Conservation (phyloP, 2,113 vertebrate genomes). For the Halichoeres trimaculatus region DNA sequence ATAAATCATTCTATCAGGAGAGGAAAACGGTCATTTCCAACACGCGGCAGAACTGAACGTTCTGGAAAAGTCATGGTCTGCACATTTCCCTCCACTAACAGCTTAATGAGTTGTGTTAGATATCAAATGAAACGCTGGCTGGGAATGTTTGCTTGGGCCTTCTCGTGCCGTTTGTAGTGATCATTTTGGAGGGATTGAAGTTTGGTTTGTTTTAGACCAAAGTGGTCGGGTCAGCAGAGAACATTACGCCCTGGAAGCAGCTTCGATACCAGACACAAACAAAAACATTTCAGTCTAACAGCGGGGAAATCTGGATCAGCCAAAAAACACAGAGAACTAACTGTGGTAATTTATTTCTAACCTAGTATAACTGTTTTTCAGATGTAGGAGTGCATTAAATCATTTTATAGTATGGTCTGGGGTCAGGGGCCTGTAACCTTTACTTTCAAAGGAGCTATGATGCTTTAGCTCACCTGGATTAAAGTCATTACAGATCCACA, state of each 20-base stretch:
- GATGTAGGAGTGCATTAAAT: no score
- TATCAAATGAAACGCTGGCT: conserved; percentile 52
- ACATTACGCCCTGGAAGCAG: conserved; percentile 35
- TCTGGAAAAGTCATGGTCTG: conserved; percentile 28
- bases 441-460: no score
- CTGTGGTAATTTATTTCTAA: conserved; percentile 36
- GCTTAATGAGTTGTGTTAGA: conserved; percentile 52
- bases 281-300: conserved; percentile 58
- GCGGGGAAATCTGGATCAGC: conserved; percentile 48
- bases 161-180: conserved; percentile 40
- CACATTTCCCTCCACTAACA: conserved; percentile 61
- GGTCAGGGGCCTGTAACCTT: no score
- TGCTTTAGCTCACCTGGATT: no score
- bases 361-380: conserved; percentile 10
- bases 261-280: conserved; percentile 58
- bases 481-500: no score
- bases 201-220: conserved; percentile 25
- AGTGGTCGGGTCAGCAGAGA: conserved; percentile 28
- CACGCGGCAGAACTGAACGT: conserved; percentile 37
- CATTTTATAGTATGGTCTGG: no score
- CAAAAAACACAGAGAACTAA: conserved; percentile 31
- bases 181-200: conserved; percentile 37
- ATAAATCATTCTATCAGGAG: conserved; percentile 70
- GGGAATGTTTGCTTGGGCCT: conserved; percentile 55
- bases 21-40: conserved; percentile 59